Evolutionary conservation across 2,797 vertebrate species (phyloP), one percentile per base, ranked within the genome.

Genomic region (Synaphobranchus kaupii): DNA sequence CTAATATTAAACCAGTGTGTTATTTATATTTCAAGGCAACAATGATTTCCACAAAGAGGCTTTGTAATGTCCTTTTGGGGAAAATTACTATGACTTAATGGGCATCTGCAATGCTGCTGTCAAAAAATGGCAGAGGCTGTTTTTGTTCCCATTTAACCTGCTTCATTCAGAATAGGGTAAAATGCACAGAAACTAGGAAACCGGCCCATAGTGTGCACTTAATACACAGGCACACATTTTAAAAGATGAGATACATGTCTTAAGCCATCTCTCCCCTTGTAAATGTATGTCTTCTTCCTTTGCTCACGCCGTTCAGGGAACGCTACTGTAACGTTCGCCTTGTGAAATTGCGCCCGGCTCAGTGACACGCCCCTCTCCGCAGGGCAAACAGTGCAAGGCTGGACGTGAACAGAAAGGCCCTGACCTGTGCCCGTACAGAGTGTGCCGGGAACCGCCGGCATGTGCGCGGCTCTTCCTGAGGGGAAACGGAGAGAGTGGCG

Each of bases 381-480:
- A 28, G 39, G 15, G 73, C 47, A 50, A 81, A 81, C 17, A 50
- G 22, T n/a, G 22, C 20, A 3, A 48, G 78, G 78, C 78, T 48
- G 10, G 44, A 8, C 17, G 52, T 7, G 13, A 78, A 52, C 48
- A 39, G 85, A 63, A 81, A 25, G 54, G 5, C 76, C 85, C 44
- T 58, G 56, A 39, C 85, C 20, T 28, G 17, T 47, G 50, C 60
- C 39, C 4, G 56, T 28, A 25, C 34, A 2, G 15, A 47, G 58
- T 20, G 52, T 28, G 58, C 78, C 9, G 22, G 73, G 34, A 84
- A 56, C 84, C 83, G 63, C 78, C 84, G 87, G 81, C 83, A 94
- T 88, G 87, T 85, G 90, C 89, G 76, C 89, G 90, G 80, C 88
- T 91, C 90, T 93, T 95, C 94, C 95, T 93, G 91, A 91, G 86